phyloP scores from a whole-genome alignment of 2,888 invertebrate species.

The Alcis repandata region DNA sequence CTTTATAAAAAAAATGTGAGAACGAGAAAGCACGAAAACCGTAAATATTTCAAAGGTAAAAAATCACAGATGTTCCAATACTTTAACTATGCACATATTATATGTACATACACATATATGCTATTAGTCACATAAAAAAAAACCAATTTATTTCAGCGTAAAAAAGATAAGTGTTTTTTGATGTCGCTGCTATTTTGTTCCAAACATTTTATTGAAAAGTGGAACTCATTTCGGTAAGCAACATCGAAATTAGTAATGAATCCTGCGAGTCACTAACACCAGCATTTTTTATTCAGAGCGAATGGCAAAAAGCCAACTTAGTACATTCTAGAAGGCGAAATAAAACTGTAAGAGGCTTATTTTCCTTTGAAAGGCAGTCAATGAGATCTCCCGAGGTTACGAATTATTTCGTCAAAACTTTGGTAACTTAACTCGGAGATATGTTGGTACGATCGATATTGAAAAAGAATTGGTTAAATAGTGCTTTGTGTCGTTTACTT shows the following conservation, averaged over 20 bases:
- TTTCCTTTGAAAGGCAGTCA: slow-evolving; percentile 43
- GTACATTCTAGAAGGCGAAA: slow-evolving; percentile 30
- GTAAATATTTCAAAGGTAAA: no score
- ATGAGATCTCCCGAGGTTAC: slow-evolving; percentile 35
- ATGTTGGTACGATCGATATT: not conserved
- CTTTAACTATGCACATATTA: no score
- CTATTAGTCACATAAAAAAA: not conserved
- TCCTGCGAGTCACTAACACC: slow-evolving; percentile 35
- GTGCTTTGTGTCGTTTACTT: no score
- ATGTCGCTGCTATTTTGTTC: not conserved
- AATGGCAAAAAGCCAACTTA: slow-evolving; percentile 42
- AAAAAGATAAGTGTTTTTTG: no score
- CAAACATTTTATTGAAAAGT: not conserved
- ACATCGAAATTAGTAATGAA: not conserved
- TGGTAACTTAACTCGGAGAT: not conserved
- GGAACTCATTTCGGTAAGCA: not conserved
- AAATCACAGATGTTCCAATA: no score
- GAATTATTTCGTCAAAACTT: slow-evolving; percentile 35
- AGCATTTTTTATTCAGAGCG: slow-evolving; percentile 37
- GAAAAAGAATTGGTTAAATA: no score
- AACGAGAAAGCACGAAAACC: no score
- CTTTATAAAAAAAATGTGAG: no score
- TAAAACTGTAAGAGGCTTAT: slow-evolving; percentile 46
- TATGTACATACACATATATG: not conserved
- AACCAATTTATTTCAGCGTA: no score